Evolutionary conservation across 1,140 invertebrate genomes (phyloP), one percentile per base, ranked within the genome.

Genomic region (Musca vetustissima): DNA sequence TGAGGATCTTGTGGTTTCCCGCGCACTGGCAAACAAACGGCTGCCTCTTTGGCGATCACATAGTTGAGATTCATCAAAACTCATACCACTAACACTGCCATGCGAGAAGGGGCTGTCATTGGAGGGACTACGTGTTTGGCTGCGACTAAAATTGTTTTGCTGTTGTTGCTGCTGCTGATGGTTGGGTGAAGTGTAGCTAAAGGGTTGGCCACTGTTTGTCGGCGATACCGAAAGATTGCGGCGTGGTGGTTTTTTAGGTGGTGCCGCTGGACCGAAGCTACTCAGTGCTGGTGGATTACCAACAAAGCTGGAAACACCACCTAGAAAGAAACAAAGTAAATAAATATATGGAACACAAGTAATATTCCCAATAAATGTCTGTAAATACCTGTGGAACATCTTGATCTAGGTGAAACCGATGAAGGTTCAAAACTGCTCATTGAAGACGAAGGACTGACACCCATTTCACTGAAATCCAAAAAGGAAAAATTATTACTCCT

Each of bases 191-290:
- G 75, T 80, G 66, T 79, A 79, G 65, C 76, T 74, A 48, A 71
- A 71, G 48, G 69, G 72, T 14, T 79, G 69, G 1, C 74, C 78
- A 11, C 73, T 71, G 17, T 81, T 77, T 9, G 80, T 82, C 15
- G 93, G 93, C 1, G 93, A 95, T 22, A 94, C 90, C 21, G 92
- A 92, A 17, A 95, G 84, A 78, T 94, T 94, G 65, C 93, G 86
- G 52, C 93, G 85, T 0, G 93, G 93, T 65, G 93, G 93, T 82
- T 95, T 95, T 83, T 94, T 94, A 4, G 93, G 93, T 32, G 93
- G 92, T 36, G 91, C 92, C 50, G 91, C 89, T 87, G 93, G 86
- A 1, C 78, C 78, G 71, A 80, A 80, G 9, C 74, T 80, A 61
- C 78, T 80, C 75, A 80, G 76, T 17, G 75, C 72, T 28, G 76